Conservation (phyloP, 2,113 vertebrate species). For the Sceloporus tristichus region DNA sequence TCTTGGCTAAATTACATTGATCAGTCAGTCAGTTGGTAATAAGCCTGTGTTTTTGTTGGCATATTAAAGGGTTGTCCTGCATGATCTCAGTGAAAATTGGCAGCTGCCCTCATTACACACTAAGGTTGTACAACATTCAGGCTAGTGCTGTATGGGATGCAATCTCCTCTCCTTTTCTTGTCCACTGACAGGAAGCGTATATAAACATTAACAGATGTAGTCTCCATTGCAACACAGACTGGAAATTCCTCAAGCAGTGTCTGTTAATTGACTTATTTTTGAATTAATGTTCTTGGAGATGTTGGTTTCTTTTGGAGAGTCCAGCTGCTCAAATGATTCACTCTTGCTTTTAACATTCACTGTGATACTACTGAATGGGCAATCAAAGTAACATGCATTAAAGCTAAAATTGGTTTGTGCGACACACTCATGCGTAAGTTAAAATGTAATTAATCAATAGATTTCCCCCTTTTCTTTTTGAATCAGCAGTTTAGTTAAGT, state of each 20-base stretch:
- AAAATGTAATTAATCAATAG: slow-evolving; percentile 42
- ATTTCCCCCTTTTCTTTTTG: slow-evolving; percentile 8
- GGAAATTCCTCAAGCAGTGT: not conserved
- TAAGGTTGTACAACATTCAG: not conserved
- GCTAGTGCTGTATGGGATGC: not conserved
- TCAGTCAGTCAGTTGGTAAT: slow-evolving; percentile 10
- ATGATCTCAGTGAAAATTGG: not conserved
- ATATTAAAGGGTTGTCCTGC: not conserved
- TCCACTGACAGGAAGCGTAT: not conserved
- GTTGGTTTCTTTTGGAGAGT: slow-evolving; percentile 48
- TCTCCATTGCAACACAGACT: not conserved
- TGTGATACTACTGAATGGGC: not conserved
- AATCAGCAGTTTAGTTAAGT: slow-evolving; percentile 31
- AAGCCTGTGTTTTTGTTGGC: not conserved
- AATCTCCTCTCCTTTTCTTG: slow-evolving; percentile 12
- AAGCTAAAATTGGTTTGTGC: slow-evolving; percentile 44
- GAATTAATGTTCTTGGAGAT: not conserved
- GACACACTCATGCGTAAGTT: not conserved
- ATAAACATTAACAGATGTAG: not conserved
- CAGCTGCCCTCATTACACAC: not conserved
- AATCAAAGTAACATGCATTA: not conserved
- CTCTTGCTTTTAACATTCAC: not conserved
- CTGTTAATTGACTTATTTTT: not conserved
- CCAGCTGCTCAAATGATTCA: slow-evolving; percentile 54
- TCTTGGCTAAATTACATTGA: not conserved